phyloP scores from a whole-genome alignment of 2,113 vertebrate species.

The Taxidea taxus region DNA sequence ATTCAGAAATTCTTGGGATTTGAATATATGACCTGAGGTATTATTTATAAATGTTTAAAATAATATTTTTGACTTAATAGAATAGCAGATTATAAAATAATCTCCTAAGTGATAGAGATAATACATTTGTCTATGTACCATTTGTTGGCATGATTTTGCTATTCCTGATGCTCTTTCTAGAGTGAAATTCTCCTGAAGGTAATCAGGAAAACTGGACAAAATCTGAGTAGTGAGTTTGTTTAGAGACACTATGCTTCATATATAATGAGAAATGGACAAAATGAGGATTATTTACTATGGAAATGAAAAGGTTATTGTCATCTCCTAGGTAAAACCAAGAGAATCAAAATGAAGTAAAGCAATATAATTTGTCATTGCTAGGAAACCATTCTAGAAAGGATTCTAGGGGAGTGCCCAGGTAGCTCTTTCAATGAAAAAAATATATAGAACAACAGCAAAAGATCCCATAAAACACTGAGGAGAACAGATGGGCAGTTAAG shows the following conservation, averaged over 20 bases:
- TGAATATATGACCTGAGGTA: not conserved
- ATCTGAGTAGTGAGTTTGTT: conserved; percentile 46
- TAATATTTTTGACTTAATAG: not conserved
- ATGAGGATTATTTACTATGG: conserved; percentile 10
- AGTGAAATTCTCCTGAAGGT: not conserved
- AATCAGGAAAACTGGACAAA: conserved; percentile 12
- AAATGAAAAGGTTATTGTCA: not conserved
- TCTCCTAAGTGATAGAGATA: not conserved
- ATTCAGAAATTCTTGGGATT: not conserved
- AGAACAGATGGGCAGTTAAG: not conserved
- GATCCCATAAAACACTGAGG: not conserved
- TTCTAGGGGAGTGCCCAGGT: not conserved
- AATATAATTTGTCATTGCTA: not conserved
- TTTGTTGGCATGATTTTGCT: not conserved
- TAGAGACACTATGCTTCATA: conserved; percentile 25
- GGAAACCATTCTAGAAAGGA: not conserved
- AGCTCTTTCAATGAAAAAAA: not conserved
- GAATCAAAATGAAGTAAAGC: conserved; percentile 30
- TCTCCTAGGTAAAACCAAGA: conserved; percentile 23
- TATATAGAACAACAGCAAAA: not conserved
- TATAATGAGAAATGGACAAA: conserved; percentile 13
- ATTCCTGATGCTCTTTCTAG: conserved; percentile 14
- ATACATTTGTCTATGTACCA: not conserved
- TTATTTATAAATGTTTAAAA: not conserved
- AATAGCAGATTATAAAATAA: not conserved